phyloP scores from a whole-genome alignment of 2,888 invertebrate genomes.

The Leptopilina syphax region DNA sequence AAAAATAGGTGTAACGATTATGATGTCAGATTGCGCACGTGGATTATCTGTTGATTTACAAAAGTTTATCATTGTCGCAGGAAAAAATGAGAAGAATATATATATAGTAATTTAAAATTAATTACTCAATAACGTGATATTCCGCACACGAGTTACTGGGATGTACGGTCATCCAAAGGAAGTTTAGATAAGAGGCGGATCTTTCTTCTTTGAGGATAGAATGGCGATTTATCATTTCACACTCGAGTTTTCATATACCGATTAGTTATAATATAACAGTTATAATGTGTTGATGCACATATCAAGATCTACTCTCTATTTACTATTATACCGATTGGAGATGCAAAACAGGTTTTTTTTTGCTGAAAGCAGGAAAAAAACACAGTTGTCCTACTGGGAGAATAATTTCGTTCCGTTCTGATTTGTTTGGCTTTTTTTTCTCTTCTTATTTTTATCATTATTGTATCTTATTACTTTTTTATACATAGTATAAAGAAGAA shows the following conservation, averaged over 20 bases:
- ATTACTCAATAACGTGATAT: conserved; percentile 18
- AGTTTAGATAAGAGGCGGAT: conserved; percentile 38
- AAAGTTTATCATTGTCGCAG: conserved; percentile 4
- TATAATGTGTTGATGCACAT: conserved; percentile 48
- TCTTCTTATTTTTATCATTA: not conserved
- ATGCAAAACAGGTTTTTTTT: conserved; percentile 50
- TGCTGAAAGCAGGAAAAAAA: not conserved
- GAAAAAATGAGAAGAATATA: not conserved
- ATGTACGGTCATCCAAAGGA: not conserved
- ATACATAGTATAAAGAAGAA: not conserved
- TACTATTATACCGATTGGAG: conserved; percentile 53
- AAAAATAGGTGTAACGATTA: not conserved
- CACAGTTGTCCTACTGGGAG: conserved; percentile 6
- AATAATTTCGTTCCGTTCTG: conserved; percentile 18
- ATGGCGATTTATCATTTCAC: conserved; percentile 22
- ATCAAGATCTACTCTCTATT: conserved; percentile 52
- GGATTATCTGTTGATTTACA: not conserved
- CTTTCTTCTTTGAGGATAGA: conserved; percentile 26
- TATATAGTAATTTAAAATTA: not conserved
- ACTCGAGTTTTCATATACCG: conserved; percentile 23
- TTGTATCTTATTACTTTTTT: conserved; percentile 13
- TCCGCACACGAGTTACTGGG: not conserved
- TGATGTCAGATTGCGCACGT: conserved; percentile 17
- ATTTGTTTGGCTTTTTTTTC: not conserved
- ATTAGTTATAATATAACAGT: conserved; percentile 20